Base-by-base conservation (phyloP, 1,140 invertebrate genomes). In the Ceratina calcarata region DNA sequence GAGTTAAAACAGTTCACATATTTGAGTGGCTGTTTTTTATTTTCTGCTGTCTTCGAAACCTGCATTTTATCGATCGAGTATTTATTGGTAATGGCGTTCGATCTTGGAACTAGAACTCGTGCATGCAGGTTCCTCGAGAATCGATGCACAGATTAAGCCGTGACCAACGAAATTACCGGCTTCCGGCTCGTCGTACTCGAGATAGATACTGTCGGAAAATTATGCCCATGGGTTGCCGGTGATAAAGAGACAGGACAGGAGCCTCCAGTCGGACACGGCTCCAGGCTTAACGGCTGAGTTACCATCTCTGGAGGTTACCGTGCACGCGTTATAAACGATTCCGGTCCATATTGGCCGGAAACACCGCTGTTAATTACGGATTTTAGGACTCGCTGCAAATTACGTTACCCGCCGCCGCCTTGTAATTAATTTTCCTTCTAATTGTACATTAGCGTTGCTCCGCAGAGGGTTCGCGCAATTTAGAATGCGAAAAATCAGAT, bases 201-300 rank as follows among this genome's bases (percentile, higher is more conserved):
- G 37, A 45, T 45, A 53, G 66, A 53, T 68, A 68, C 66, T 68
- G 66, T 68, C 24, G 66, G 45, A 68, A 53, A 68, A 68, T 68
- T 68, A 68, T 68, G 66, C 66, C 66, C 66, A 68, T 27, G 49
- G 66, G 49, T 53, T 68, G 45, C 22, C 3, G 22, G 66, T 27
- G 66, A 68, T 68, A 68, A 68, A 68, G 66, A 68, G 49, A 20
- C 22, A 45, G 66, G 49, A 68, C 53, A 20, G 66, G 20, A 68
- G 22, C 66, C 16, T 27, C 65, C 13, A 22, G 45, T 16, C 45
- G 45, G 45, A 51, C 45, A 22, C 10, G 37, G 2, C 45, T 51
- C 45, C 10, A 6, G 49, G 49, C 22, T 68, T 68, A 68, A 24
- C 66, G 16, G 49, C 20, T 68, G 22, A 68, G 45, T 68, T 68